Evolutionary conservation across 2,888 invertebrate species (phyloP).

Genomic region (Antitype chi): DNA sequence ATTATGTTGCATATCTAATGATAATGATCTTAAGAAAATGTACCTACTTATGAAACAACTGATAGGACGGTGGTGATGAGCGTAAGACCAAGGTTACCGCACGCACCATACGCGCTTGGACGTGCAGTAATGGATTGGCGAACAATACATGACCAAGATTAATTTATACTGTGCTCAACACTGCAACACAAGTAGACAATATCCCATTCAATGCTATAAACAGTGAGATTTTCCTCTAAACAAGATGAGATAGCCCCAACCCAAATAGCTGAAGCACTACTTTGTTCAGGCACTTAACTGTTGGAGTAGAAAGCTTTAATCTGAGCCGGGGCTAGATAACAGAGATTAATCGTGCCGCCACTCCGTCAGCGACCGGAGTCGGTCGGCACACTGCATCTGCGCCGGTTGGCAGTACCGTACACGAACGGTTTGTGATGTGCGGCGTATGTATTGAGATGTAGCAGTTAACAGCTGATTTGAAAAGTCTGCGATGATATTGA

Average conservation of each 20-base stretch:
- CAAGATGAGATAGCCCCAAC: slow-evolving; percentile 21
- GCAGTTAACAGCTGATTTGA: background rate
- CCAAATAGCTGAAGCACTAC: slow-evolving; percentile 27
- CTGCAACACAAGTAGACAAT: background rate
- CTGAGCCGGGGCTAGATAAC: slow-evolving; percentile 39
- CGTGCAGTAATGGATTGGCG: background rate
- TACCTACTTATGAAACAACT: background rate
- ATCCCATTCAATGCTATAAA: slow-evolving; percentile 4
- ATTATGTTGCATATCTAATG: background rate
- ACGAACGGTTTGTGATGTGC: slow-evolving; percentile 30
- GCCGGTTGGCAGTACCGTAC: slow-evolving; percentile 31
- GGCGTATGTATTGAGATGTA: slow-evolving; percentile 9
- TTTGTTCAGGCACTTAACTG: slow-evolving; percentile 50
- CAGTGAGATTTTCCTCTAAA: slow-evolving; percentile 7
- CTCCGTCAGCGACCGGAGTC: slow-evolving; percentile 13
- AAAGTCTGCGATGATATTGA: background rate
- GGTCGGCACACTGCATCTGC: slow-evolving; percentile 14
- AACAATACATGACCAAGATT: background rate
- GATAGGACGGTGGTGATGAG: background rate
- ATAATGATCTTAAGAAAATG: too few species aligned
- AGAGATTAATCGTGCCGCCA: slow-evolving; percentile 54
- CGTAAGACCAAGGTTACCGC: background rate
- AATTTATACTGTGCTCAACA: background rate
- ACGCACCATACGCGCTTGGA: background rate
- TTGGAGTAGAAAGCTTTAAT: slow-evolving; percentile 53